Conservation (phyloP, 2,113 vertebrate genomes). For the Zosterops lateralis region DNA sequence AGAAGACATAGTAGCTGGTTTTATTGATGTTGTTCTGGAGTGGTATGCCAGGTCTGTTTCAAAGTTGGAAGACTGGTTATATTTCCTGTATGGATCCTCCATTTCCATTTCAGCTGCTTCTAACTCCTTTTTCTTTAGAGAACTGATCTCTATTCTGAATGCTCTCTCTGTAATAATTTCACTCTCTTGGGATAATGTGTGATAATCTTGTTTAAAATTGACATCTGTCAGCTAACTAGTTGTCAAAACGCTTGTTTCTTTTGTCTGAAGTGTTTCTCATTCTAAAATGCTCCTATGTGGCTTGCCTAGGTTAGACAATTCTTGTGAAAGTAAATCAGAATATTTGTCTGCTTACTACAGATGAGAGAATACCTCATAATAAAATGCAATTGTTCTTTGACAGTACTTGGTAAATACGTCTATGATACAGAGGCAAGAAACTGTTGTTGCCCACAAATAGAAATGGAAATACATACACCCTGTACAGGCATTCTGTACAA, state of each 20-base stretch:
- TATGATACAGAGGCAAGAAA: background rate
- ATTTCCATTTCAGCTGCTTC: background rate
- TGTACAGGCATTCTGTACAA: background rate
- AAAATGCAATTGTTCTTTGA: background rate
- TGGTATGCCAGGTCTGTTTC: background rate
- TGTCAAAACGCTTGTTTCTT: background rate
- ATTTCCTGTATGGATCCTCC: background rate
- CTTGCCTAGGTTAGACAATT: background rate
- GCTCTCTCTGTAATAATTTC: background rate
- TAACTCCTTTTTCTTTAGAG: background rate
- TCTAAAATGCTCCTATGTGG: background rate
- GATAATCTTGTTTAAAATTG: background rate
- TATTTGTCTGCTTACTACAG: background rate
- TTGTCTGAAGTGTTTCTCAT: background rate
- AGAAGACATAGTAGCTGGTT: background rate
- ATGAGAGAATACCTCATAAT: background rate
- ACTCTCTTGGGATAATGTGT: background rate
- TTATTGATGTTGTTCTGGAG: background rate
- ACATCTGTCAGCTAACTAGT: background rate
- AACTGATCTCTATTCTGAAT: background rate
- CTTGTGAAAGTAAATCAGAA: background rate
- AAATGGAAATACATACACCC: background rate
- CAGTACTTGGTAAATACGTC: background rate
- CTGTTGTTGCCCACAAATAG: background rate
- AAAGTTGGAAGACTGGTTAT: background rate